These are phyloP conservation scores for Eupeodes luniger DNA, from an alignment of 2,888 invertebrate genomes.

Conservation along the genomic window DNA sequence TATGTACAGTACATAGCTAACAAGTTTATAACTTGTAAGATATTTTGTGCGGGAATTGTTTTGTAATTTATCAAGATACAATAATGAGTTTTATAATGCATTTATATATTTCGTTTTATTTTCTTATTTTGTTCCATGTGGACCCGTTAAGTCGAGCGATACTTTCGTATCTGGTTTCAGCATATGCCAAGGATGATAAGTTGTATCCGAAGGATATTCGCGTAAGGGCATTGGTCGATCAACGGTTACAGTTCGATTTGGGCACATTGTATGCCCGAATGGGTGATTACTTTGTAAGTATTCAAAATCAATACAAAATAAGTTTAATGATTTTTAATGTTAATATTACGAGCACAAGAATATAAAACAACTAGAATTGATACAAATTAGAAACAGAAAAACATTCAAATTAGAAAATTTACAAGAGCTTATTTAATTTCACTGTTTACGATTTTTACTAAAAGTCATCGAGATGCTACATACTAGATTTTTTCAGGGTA, in stretches of 20 bases:
- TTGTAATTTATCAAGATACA: conserved; percentile 13
- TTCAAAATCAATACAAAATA: neutral
- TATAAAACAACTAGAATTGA: too few relatives aligned
- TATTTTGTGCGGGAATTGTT: neutral
- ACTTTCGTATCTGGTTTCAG: conserved; percentile 86
- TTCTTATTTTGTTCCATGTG: neutral
- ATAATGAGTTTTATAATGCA: conserved; percentile 52
- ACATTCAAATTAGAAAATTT: too few relatives aligned
- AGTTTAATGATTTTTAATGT: too few relatives aligned
- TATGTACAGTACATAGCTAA: conserved; percentile 65
- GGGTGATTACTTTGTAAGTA: conserved; percentile 86
- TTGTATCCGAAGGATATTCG: conserved; percentile 87
- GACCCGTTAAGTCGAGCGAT: conserved; percentile 84
- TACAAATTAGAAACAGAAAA: too few relatives aligned
- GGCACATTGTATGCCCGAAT: conserved; percentile 86
- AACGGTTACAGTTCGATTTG: conserved; percentile 86
- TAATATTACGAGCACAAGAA: too few relatives aligned
- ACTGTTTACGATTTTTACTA: too few relatives aligned
- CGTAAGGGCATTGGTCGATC: conserved; percentile 86
- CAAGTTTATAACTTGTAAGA: too few relatives aligned
- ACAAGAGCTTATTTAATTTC: too few relatives aligned
- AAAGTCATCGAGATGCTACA: too few relatives aligned
- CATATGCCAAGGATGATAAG: conserved; percentile 86
- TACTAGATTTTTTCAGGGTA: too few relatives aligned
- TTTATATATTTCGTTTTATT: neutral